phyloP scores from a whole-genome alignment of 1,140 invertebrate genomes.

The Temnothorax longispinosus region DNA sequence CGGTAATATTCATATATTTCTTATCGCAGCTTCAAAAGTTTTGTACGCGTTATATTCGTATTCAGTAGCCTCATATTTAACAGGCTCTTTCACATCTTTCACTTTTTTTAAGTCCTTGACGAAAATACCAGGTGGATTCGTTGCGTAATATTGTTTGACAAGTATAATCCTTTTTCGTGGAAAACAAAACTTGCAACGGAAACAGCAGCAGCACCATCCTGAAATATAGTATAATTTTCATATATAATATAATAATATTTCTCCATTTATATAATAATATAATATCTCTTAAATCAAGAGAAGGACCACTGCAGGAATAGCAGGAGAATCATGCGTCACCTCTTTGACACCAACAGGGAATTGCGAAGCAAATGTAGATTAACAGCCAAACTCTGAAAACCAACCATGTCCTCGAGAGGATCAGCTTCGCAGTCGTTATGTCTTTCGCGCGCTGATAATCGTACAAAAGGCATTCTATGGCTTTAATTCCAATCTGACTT shows the following conservation, averaged over 20 bases:
- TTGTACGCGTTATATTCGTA: conserved; percentile 76
- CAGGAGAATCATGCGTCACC: conserved; percentile 66
- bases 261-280: not conserved
- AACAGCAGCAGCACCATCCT: conserved; percentile 83
- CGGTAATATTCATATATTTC: conserved; percentile 72
- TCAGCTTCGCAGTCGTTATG: conserved; percentile 55
- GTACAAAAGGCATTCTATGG: conserved; percentile 75
- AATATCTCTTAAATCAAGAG: not conserved
- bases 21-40: conserved; percentile 75
- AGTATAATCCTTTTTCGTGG: conserved; percentile 73
- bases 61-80: conserved; percentile 75
- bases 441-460: conserved; percentile 73
- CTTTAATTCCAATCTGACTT: conserved; percentile 71
- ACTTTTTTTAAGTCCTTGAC: conserved; percentile 34
- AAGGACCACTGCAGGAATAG: not conserved
- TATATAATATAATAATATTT: not conserved
- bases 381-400: conserved; percentile 77
- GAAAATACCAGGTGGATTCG: conserved; percentile 78
- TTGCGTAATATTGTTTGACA: conserved; percentile 76
- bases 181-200: conserved; percentile 78
- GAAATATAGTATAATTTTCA: conserved; percentile 8
- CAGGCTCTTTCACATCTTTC: conserved; percentile 1
- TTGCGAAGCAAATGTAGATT: conserved; percentile 78
- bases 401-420: conserved; percentile 71
- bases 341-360: conserved; percentile 81